Evolutionary conservation across 2,888 invertebrate genomes (phyloP).

Genomic region (Macrophya alboannulata): DNA sequence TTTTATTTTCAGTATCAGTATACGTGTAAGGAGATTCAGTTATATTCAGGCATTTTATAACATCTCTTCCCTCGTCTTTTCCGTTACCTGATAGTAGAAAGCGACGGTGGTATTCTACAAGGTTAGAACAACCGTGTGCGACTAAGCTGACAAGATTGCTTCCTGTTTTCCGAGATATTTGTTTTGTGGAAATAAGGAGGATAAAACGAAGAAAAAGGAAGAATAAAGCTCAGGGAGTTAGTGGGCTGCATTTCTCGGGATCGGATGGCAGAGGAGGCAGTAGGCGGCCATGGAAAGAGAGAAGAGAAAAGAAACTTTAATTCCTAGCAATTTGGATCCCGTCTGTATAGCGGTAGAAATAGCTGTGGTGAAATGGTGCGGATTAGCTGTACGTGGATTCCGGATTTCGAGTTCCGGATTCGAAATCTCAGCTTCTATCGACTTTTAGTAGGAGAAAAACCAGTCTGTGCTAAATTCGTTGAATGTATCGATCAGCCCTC

Average conservation of each 20-base stretch:
- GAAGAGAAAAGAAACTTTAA: constrained; percentile 44
- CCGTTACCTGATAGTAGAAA: constrained; percentile 60
- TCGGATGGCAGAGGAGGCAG: constrained; percentile 23
- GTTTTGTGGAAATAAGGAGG: constrained; percentile 62
- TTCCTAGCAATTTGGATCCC: constrained; percentile 54
- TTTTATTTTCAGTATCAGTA: not conserved
- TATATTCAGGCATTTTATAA: constrained; percentile 37
- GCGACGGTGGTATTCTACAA: constrained; percentile 52
- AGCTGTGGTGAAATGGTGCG: constrained; percentile 52
- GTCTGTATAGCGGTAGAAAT: constrained; percentile 47
- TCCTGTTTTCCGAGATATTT: constrained; percentile 71
- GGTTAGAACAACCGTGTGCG: constrained; percentile 59
- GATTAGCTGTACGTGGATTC: constrained; percentile 47
- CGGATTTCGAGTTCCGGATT: constrained; percentile 23
- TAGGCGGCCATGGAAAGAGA: constrained; percentile 25
- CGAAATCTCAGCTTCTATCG: constrained; percentile 38
- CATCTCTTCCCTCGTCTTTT: constrained; percentile 57
- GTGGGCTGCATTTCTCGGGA: constrained; percentile 18
- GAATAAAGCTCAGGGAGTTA: not conserved
- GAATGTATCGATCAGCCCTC: constrained; percentile 19
- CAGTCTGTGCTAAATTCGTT: not conserved
- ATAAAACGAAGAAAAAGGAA: constrained; percentile 39
- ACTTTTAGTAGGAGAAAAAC: not conserved
- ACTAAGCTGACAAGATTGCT: constrained; percentile 73
- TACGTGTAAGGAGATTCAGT: not conserved